phyloP scores from a whole-genome alignment of 2,888 invertebrate species.

The Drosophila percnosoma region DNA sequence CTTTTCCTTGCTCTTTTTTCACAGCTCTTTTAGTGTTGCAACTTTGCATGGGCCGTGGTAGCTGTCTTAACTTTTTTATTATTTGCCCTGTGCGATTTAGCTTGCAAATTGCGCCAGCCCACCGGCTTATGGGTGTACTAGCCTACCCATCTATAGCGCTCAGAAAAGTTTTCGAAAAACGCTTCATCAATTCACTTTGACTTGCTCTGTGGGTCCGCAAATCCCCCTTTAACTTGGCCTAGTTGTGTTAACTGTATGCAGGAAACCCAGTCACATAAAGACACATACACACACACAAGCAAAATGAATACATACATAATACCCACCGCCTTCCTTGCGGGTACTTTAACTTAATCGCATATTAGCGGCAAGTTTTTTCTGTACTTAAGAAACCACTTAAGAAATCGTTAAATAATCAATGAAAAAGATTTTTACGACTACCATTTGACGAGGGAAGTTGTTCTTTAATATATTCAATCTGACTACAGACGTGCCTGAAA shows the following conservation, averaged over 20 bases:
- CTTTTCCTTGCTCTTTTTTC: slow-evolving; percentile 51
- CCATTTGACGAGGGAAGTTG: slow-evolving; percentile 6
- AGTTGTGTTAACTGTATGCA: slow-evolving; percentile 52
- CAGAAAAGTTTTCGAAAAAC: slow-evolving; percentile 65
- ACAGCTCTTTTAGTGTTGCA: slow-evolving; percentile 45
- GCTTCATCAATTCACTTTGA: slow-evolving; percentile 80
- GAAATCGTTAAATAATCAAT: slow-evolving; percentile 85
- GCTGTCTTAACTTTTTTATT: slow-evolving; percentile 61
- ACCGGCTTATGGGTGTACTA: slow-evolving; percentile 30
- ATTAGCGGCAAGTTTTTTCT: slow-evolving; percentile 82
- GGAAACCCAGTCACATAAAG: slow-evolving; percentile 26
- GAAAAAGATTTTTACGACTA: slow-evolving; percentile 73
- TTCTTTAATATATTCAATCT: slow-evolving; percentile 48
- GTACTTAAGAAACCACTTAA: slow-evolving; percentile 84
- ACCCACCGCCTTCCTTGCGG: slow-evolving; percentile 30
- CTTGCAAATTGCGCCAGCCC: slow-evolving; percentile 62
- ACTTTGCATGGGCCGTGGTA: slow-evolving; percentile 59
- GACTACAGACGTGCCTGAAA: slow-evolving; percentile 23
- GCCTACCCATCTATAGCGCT: slow-evolving; percentile 15
- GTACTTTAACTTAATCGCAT: slow-evolving; percentile 81
- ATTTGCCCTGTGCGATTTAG: slow-evolving; percentile 62
- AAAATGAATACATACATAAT: slow-evolving; percentile 15
- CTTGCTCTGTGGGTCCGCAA: slow-evolving; percentile 47
- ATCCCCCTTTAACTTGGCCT: slow-evolving; percentile 46
- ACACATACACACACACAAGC: slow-evolving; percentile 19